These are phyloP conservation scores for Pygocentrus nattereri DNA, from an alignment of 2,797 vertebrate species.

Conservation along the genomic window DNA sequence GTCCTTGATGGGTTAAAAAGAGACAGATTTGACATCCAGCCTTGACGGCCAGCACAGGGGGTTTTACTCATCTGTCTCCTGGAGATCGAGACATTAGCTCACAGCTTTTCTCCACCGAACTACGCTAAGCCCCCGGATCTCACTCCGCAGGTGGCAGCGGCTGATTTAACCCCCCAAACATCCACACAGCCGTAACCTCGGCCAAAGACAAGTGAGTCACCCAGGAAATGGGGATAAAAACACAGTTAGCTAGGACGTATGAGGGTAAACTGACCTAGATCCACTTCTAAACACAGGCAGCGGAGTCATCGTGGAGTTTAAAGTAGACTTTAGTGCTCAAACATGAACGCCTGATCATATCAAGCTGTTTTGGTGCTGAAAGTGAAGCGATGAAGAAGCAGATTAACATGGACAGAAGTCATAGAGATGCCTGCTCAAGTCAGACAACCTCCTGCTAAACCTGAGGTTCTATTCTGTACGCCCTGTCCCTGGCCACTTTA, in stretches of 20 bases:
- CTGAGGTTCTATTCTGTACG: no score
- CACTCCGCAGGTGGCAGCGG: not conserved
- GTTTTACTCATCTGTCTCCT: constrained; percentile 5
- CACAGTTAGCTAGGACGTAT: not conserved
- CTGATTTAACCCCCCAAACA: constrained; percentile 23
- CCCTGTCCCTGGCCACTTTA: no score
- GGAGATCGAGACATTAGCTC: constrained; percentile 22
- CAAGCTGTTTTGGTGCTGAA: not conserved
- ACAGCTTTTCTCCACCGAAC: not conserved
- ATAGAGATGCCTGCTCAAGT: no score
- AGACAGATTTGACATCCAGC: no score
- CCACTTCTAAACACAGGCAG: constrained; percentile 8
- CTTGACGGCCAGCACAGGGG: not conserved
- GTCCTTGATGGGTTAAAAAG: no score
- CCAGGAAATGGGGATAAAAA: not conserved
- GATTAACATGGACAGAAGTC: no score
- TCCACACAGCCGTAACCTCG: not conserved
- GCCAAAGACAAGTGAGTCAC: constrained; percentile 1
- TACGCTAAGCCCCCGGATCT: not conserved
- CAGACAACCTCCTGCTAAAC: not conserved
- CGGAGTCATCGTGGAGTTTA: not conserved
- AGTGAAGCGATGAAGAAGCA: not conserved
- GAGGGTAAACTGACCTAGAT: not conserved
- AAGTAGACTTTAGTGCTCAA: not conserved
- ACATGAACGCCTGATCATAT: not conserved